Conservation (phyloP, 2,888 invertebrate species). For the Noctuana brunneofusca region DNA sequence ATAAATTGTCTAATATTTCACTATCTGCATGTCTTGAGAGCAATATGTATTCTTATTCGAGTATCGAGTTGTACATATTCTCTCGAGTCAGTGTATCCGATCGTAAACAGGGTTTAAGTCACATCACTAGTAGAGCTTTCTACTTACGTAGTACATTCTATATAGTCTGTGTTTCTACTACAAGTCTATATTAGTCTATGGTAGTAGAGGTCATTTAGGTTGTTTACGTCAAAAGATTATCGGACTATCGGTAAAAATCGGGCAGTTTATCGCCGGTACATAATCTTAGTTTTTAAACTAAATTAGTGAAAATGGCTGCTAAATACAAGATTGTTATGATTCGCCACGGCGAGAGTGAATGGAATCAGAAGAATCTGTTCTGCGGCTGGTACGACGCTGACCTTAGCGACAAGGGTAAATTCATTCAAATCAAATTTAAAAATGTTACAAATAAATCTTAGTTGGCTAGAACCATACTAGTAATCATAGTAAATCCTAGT, state of each 20-base stretch:
- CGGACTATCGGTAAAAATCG: not conserved
- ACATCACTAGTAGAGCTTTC: too few species aligned
- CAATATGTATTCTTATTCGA: too few species aligned
- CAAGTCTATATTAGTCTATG: not conserved
- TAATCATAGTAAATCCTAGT: too few species aligned
- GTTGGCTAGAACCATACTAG: too few species aligned
- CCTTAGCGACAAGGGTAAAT: slow-evolving; percentile 85
- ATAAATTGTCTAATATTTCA: too few species aligned
- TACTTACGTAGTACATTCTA: too few species aligned
- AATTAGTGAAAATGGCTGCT: slow-evolving; percentile 57
- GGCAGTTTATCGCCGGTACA: not conserved
- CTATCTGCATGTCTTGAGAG: too few species aligned
- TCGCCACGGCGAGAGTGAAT: slow-evolving; percentile 89
- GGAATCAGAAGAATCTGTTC: slow-evolving; percentile 88
- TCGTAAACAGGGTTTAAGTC: too few species aligned
- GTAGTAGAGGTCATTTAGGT: slow-evolving; percentile 54
- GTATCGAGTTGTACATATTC: too few species aligned
- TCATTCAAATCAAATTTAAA: slow-evolving; percentile 2
- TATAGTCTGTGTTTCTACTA: too few species aligned
- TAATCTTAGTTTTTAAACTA: not conserved
- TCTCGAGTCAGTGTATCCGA: too few species aligned
- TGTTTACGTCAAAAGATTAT: slow-evolving; percentile 52
- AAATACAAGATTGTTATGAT: slow-evolving; percentile 88
- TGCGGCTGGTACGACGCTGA: slow-evolving; percentile 90
- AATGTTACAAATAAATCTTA: too few species aligned